A percentile compares a stretch with the other conserved stretches of the same genome.
These are phyloP conservation scores for Smittia aterrima DNA, from an alignment of 2,888 invertebrate genomes.

Conservation along the genomic window DNA sequence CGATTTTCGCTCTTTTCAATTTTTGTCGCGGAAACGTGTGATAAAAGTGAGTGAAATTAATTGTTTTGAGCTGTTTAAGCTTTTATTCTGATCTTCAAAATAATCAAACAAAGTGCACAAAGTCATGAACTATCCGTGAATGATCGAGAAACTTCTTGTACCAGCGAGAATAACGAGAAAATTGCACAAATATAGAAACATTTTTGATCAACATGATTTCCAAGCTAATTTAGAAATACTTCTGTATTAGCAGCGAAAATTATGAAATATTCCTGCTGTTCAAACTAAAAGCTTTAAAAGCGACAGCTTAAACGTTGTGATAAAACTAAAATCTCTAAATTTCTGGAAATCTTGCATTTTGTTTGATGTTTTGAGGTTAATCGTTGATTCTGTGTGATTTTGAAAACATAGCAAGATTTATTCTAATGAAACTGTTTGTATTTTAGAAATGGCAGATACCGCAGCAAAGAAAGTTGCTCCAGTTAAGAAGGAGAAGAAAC, in stretches of 20 bases:
- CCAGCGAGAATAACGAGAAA: too few species aligned
- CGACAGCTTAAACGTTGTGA: too few species aligned
- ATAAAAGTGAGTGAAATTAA: conserved; percentile 37
- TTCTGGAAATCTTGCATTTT: background rate
- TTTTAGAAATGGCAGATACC: conserved; percentile 51
- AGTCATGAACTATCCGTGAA: background rate
- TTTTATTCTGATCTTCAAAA: background rate
- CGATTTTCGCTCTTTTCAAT: background rate
- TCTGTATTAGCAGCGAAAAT: too few species aligned
- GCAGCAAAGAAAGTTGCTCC: conserved; percentile 48
- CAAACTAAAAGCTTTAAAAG: too few species aligned
- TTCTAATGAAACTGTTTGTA: background rate
- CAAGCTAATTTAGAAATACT: background rate
- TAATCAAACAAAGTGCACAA: background rate
- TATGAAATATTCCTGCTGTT: too few species aligned
- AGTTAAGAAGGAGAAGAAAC: conserved; percentile 49
- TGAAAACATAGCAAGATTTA: too few species aligned
- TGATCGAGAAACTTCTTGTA: background rate
- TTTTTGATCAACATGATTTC: background rate
- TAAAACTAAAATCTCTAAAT: background rate
- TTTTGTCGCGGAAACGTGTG: conserved; percentile 33
- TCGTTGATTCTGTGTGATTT: background rate
- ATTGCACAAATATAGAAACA: too few species aligned
- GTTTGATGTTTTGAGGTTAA: conserved; percentile 24
- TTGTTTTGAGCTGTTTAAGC: conserved; percentile 13